Conservation (phyloP, 2,113 vertebrate species). For the Cephalophus harveyi region DNA sequence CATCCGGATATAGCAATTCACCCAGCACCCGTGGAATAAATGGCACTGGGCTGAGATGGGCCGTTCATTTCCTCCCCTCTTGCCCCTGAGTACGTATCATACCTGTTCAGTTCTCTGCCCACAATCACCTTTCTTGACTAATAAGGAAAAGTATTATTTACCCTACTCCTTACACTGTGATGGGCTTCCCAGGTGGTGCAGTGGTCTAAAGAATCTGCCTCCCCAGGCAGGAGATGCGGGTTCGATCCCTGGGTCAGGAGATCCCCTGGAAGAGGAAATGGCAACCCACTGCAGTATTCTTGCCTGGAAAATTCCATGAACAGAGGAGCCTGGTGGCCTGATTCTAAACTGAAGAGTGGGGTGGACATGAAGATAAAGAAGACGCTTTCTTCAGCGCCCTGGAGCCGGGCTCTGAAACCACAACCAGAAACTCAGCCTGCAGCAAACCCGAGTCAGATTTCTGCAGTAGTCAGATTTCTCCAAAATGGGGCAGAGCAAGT, state of each 20-base stretch:
- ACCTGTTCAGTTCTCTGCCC: not conserved
- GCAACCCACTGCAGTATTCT: not conserved
- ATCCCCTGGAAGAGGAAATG: not conserved
- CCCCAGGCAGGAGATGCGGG: not conserved
- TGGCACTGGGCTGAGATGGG: not conserved
- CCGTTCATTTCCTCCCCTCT: not conserved
- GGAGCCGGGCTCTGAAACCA: not conserved
- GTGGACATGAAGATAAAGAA: not conserved
- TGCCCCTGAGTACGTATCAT: rapidly evolving
- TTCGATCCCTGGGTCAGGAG: not conserved
- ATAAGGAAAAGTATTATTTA: not conserved
- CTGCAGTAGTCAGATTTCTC: not conserved
- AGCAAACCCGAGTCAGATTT: not conserved
- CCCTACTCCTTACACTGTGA: not conserved
- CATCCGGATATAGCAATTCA: not conserved
- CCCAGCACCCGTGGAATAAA: not conserved
- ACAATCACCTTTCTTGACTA: not conserved
- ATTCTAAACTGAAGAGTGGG: not conserved
- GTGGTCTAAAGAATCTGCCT: not conserved
- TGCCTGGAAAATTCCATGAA: not conserved
- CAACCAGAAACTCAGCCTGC: not conserved
- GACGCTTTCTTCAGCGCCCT: not conserved
- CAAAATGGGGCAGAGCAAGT: not conserved
- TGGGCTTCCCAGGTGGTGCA: not conserved
- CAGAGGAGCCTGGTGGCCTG: not conserved